A percentile compares a stretch with the other conserved stretches of the same genome.
phyloP scores from a whole-genome alignment of 2,888 invertebrate species.

The Homarus gammarus region DNA sequence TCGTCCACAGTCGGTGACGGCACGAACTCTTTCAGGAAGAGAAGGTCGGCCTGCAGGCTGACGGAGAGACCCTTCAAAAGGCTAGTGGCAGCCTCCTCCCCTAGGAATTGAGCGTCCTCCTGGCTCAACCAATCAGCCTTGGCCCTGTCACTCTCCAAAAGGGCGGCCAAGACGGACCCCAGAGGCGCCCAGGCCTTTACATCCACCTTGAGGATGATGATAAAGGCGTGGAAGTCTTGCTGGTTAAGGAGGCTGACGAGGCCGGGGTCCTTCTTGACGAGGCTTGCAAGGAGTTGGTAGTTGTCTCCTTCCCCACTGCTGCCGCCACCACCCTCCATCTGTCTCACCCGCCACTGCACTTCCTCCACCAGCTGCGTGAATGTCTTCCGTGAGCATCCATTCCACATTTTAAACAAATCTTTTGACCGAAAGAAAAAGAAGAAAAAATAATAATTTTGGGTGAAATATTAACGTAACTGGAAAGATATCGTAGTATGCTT shows the following conservation, averaged over 20 bases:
- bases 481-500: too few relatives aligned
- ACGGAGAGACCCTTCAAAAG: not conserved
- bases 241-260: slow-evolving; percentile 11
- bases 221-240: not conserved
- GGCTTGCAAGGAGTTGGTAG: not conserved
- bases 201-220: not conserved
- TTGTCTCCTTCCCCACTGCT: too few relatives aligned
- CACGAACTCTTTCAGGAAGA: slow-evolving; percentile 28
- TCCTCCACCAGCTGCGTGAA: too few relatives aligned
- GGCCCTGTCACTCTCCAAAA: not conserved
- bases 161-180: slow-evolving; percentile 15
- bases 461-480: too few relatives aligned
- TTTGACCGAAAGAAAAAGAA: too few relatives aligned
- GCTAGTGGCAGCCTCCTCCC: not conserved
- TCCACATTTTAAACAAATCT: too few relatives aligned
- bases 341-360: too few relatives aligned
- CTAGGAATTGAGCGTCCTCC: slow-evolving; percentile 3
- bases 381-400: too few relatives aligned
- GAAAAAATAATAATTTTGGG: too few relatives aligned
- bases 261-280: not conserved
- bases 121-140: not conserved
- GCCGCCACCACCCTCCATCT: too few relatives aligned
- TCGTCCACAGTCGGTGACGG: slow-evolving; percentile 9
- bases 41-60: slow-evolving; percentile 5
- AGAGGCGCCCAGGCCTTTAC: slow-evolving; percentile 4